A percentile compares a stretch with the other conserved stretches of the same genome.
phyloP scores from a whole-genome alignment of 2,113 vertebrate species.

The Crotalus tigris region DNA sequence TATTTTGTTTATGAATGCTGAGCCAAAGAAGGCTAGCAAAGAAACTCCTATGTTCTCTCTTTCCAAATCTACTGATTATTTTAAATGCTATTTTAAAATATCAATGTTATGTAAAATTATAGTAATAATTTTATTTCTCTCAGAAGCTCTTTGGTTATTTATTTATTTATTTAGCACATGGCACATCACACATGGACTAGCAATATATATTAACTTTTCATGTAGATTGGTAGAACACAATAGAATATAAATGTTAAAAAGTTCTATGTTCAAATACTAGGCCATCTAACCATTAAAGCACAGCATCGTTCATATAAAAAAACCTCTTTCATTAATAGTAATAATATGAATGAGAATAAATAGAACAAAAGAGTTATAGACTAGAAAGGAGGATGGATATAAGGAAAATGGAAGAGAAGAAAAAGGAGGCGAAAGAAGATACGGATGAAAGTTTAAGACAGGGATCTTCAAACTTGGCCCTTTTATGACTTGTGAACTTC shows the following conservation, averaged over 20 bases:
- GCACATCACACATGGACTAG: too few species aligned
- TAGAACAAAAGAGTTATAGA: background rate
- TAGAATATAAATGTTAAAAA: too few species aligned
- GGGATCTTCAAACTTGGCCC: too few species aligned
- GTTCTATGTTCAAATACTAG: too few species aligned
- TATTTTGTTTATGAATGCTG: background rate
- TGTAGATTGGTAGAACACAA: too few species aligned
- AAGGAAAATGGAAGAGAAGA: background rate
- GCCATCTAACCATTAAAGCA: too few species aligned
- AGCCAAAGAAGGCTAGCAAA: background rate
- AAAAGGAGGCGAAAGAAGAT: background rate
- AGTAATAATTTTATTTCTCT: background rate
- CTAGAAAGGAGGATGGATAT: background rate
- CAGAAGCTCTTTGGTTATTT: background rate
- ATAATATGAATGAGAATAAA: background rate
- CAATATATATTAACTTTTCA: too few species aligned
- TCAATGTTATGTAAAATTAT: background rate
- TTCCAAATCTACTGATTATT: background rate
- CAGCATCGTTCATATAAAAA: too few species aligned
- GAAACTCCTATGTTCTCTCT: background rate
- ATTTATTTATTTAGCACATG: too few species aligned
- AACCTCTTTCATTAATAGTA: background rate
- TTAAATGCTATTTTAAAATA: background rate
- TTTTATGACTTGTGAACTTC: too few species aligned
- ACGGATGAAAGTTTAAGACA: background rate